A percentile compares a stretch with the other conserved stretches of the same genome.
These are phyloP conservation scores for Pipistrellus kuhlii DNA, from an alignment of 2,797 vertebrate genomes.

Conservation along the genomic window DNA sequence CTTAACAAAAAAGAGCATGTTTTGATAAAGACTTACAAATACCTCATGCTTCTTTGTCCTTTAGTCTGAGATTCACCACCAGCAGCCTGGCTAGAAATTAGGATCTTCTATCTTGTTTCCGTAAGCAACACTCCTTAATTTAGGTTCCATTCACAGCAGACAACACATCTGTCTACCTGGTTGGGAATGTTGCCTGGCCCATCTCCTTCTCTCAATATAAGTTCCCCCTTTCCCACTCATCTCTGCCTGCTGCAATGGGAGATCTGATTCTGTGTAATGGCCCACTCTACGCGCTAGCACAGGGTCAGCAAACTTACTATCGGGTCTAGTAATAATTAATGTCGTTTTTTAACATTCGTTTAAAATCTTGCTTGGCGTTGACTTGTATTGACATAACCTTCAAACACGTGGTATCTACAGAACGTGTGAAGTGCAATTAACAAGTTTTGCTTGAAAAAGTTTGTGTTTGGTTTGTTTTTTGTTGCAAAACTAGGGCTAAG, in stretches of 20 bases:
- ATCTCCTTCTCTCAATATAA: accelerated
- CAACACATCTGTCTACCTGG: background rate
- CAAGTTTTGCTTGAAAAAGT: too few species aligned
- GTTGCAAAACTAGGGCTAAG: too few species aligned
- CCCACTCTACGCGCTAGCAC: background rate
- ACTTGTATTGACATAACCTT: too few species aligned
- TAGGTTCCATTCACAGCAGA: too few species aligned
- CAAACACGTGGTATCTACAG: too few species aligned
- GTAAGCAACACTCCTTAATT: background rate
- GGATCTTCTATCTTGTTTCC: accelerated
- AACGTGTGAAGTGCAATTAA: too few species aligned
- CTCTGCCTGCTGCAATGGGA: background rate
- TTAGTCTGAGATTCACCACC: too few species aligned
- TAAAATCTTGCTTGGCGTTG: too few species aligned
- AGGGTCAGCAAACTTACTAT: background rate
- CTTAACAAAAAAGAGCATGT: background rate
- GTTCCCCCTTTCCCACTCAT: accelerated
- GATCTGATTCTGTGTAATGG: accelerated
- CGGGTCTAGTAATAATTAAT: too few species aligned
- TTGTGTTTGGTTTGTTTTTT: too few species aligned
- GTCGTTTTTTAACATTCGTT: too few species aligned
- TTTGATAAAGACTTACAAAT: too few species aligned
- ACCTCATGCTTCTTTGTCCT: background rate
- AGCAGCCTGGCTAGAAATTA: background rate
- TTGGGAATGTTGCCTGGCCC: background rate